Evolutionary conservation across 1,140 invertebrate species (phyloP).

Genomic region (Drepana arcuata): DNA sequence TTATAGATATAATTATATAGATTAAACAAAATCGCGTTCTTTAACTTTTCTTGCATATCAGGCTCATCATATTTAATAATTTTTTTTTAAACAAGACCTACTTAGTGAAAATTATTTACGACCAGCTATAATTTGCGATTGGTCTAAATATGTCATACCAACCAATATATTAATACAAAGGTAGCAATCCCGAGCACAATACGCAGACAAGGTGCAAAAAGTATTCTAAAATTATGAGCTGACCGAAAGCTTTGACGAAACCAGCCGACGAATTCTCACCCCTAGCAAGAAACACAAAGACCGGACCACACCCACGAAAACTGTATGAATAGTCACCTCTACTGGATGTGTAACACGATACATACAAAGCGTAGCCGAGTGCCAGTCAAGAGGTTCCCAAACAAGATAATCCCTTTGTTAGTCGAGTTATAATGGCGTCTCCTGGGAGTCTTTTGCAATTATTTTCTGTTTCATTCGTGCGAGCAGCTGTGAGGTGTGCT

Average conservation of each 20-base stretch:
- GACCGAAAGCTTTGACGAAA: slow-evolving; percentile 23
- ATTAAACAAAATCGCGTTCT: no score
- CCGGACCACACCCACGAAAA: slow-evolving; percentile 61
- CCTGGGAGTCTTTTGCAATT: slow-evolving; percentile 50
- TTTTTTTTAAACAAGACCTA: no score
- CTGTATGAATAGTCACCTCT: slow-evolving; percentile 45
- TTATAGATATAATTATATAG: no score
- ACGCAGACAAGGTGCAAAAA: slow-evolving; percentile 38
- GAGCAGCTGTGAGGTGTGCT: slow-evolving; percentile 50
- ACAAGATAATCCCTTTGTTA: slow-evolving; percentile 71
- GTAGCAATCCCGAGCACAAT: no score
- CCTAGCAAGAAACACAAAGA: slow-evolving; percentile 40
- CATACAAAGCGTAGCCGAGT: slow-evolving; percentile 54
- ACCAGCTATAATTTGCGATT: no score
- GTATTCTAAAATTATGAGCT: slow-evolving; percentile 20
- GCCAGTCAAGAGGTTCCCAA: slow-evolving; percentile 67
- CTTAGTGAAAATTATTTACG: no score
- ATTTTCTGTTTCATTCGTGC: slow-evolving; percentile 56
- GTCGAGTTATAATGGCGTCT: slow-evolving; percentile 64
- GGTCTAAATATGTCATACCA: no score
- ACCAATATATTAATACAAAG: no score
- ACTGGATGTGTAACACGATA: slow-evolving; percentile 58
- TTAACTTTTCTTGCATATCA: no score
- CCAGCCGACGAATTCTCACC: slow-evolving; percentile 42
- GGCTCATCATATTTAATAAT: no score